Evolutionary conservation across 37 sponge, comb jelly and placozoan genomes (phyloP), one percentile per base, ranked within the genome.

Genomic region (Amphimedon queenslandica): DNA sequence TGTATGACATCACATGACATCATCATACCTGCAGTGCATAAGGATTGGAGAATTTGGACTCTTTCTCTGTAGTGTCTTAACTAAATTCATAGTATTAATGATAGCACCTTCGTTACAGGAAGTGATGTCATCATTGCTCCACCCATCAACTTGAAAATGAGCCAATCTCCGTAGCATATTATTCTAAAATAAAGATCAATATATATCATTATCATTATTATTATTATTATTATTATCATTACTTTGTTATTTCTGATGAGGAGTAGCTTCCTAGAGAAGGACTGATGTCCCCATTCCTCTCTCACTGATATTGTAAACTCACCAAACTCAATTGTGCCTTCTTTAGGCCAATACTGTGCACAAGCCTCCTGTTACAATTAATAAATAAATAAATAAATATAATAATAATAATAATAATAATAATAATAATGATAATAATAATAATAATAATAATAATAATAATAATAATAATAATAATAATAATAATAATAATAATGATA

Each of bases 311-410:
- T 25, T 60, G 5, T 25, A n/a, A n/a, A 60, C 28, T 60, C 61
- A 60, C 61, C 61, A 60, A 60, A 60, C 28, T 60, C 27, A 11
- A 25, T 5, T 25, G 8, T 11, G 28, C 76, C 76, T 18, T 39
- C 10, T 21, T 35, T 41, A 1, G 78, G 66, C 84, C 84, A 84
- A 40, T 84, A 84, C 57, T 66, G 67, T 39, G 65, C 29, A 66
- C 84, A 84, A 1, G 74, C 58, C 74, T 73, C 74, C 74, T 73
- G 43, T 60, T 25, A 25, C n/a, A n/a, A n/a, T n/a, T n/a, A n/a
- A n/a, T n/a, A n/a, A n/a, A n/a, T n/a, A n/a, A n/a, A n/a, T n/a
- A n/a, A n/a, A n/a, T n/a, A n/a, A n/a, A n/a, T n/a, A n/a, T n/a
- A n/a, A n/a, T n/a, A n/a, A n/a, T n/a, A n/a, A n/a, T n/a, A n/a